Evolutionary conservation across 2,113 vertebrate genomes (phyloP).

Genomic region (Chionis minor): DNA sequence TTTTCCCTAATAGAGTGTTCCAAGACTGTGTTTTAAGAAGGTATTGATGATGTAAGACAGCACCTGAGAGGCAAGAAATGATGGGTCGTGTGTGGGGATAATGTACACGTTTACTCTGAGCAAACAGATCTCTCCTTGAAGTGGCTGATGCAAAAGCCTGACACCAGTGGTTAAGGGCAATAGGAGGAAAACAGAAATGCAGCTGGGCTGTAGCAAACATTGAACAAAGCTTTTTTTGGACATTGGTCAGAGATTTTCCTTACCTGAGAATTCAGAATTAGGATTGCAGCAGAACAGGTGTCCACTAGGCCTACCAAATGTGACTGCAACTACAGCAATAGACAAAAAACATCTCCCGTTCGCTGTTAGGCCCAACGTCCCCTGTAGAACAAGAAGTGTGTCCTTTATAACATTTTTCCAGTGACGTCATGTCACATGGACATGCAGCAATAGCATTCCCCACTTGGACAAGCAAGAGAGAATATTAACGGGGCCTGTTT

Average conservation of each 20-base stretch:
- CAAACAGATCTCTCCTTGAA: background rate
- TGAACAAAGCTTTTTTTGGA: background rate
- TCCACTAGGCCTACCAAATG: background rate
- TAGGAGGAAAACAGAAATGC: background rate
- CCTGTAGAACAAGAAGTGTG: background rate
- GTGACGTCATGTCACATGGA: background rate
- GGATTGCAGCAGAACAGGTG: background rate
- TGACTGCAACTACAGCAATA: background rate
- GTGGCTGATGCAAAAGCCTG: background rate
- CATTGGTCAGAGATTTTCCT: background rate
- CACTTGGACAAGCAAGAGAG: background rate
- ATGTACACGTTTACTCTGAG: background rate
- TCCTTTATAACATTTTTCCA: background rate
- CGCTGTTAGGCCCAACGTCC: background rate
- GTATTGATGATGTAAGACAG: background rate
- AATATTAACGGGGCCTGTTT: background rate
- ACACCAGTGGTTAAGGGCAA: background rate
- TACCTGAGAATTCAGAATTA: background rate
- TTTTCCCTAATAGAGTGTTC: background rate
- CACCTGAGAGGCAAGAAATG: background rate
- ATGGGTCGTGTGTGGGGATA: background rate
- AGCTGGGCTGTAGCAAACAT: background rate
- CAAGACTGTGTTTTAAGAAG: background rate
- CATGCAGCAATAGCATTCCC: background rate
- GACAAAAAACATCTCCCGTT: background rate